Evolutionary conservation across 35 echinoderm and acorn worm species (phyloP), one percentile per base, ranked within the genome.

Genomic region (Lytechinus pictus): DNA sequence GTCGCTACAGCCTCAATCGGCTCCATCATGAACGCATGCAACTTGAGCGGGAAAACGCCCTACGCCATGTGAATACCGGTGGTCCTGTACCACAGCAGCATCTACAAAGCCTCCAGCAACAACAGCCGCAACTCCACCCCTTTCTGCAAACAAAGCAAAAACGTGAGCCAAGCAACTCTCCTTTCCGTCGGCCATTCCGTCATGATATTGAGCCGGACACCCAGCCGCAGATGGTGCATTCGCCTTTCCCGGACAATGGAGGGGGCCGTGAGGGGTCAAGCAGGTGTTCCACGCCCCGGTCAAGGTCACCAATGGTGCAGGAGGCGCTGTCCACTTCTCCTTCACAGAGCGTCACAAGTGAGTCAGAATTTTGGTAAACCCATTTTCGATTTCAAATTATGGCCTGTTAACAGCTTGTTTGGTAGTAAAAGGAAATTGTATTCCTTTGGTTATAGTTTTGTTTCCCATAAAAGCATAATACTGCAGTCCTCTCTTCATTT

Each of bases 1-100:
- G 88, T 33, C 88, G 88, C 29, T 90, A 90, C 88, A 90, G 88
- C 24, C 88, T 90, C 10, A 90, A 90, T 90, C 88, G 88, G 4
- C 88, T 90, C 88, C 52, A 90, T 16, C 88, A 90, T 52, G 88
- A 90, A 9, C 88, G 88, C 29, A 52, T 90, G 28, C 88, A 90
- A 33, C 33, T 90, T 28, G 88, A 90, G 24, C 88, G 88, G 10
- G 28, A 90, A 19, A 19, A 90, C 10, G 88, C 27, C 52, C 27
- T 52, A 8, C 88, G 52, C 13, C 28, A 52, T 10, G 88, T 54
- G 28, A 90, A 90, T 21, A 52, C 52, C 88, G 44, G 10, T 54
- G 27, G 16, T 54, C 28, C 52, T 9, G n/a, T 5, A 54, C 28
- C 33, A 1, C 88, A 90, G 88, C 88, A 33, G 6, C 88, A 90